Evolutionary conservation across 2,113 vertebrate genomes (phyloP).

Genomic region (Columbina picui): DNA sequence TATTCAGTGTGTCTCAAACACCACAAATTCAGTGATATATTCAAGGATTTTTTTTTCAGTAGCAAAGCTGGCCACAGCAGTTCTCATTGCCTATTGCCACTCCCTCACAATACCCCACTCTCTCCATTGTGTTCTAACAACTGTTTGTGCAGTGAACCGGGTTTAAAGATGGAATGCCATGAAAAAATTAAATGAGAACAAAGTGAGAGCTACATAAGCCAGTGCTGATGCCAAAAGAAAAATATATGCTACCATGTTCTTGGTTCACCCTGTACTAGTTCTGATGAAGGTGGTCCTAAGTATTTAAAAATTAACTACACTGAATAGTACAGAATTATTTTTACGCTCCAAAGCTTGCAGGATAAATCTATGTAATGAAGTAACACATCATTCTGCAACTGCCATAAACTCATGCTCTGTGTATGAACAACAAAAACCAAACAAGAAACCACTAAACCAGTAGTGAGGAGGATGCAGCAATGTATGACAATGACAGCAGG

Average conservation of each 20-base stretch:
- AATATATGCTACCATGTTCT: not conserved
- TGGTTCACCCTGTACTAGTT: not conserved
- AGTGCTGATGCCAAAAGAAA: not conserved
- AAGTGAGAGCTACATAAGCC: not conserved
- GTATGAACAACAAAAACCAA: not conserved
- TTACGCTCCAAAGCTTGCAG: not conserved
- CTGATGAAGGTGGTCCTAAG: not conserved
- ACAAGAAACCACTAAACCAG: not conserved
- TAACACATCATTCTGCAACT: not conserved
- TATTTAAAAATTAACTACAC: not conserved
- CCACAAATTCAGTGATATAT: not conserved
- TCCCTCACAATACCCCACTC: not conserved
- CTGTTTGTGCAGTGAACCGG: not conserved
- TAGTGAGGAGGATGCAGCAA: not conserved
- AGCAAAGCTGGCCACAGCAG: not conserved
- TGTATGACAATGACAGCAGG: not conserved
- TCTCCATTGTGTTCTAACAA: not conserved
- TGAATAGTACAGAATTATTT: not conserved
- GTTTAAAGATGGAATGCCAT: not conserved
- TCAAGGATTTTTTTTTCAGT: not conserved
- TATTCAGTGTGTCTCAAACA: not conserved
- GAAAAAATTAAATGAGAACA: not conserved
- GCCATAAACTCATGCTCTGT: not conserved
- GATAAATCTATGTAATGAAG: not conserved
- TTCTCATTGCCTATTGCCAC: not conserved